Evolutionary conservation across 1,140 invertebrate species (phyloP).

Genomic region (Lepidotrigona ventralis): DNA sequence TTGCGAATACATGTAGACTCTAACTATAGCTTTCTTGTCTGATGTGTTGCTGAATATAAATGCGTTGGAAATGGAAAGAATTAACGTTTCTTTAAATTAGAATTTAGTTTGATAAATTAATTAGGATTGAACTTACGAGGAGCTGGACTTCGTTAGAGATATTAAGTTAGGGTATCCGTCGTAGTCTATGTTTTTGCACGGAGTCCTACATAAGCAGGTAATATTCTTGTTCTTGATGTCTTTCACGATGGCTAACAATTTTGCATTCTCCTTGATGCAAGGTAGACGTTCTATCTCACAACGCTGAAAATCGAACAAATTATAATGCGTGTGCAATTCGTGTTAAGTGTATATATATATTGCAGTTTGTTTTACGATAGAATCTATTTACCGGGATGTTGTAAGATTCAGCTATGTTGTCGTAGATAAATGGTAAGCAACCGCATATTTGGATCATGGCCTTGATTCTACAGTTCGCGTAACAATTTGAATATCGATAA

Average conservation of each 20-base stretch:
- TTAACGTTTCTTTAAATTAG: background rate
- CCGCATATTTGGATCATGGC: slow-evolving; percentile 15
- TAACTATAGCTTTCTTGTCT: background rate
- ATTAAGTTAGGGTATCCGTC: background rate
- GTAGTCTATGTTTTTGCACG: slow-evolving; percentile 35
- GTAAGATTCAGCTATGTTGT: slow-evolving; percentile 7
- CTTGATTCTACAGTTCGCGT: slow-evolving; percentile 35
- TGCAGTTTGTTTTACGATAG: background rate
- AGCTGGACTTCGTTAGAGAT: background rate
- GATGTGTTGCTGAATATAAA: slow-evolving; percentile 15
- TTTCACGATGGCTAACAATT: background rate
- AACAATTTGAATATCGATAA: slow-evolving; percentile 54
- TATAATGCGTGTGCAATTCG: background rate
- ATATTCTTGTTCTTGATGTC: slow-evolving; percentile 2
- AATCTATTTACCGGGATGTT: slow-evolving; percentile 8
- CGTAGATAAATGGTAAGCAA: slow-evolving; percentile 46
- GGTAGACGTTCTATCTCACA: slow-evolving; percentile 9
- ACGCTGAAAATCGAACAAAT: slow-evolving; percentile 22
- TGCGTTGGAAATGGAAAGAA: background rate
- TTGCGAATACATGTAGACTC: slow-evolving; percentile 38
- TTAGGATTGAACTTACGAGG: background rate
- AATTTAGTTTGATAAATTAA: too few species aligned
- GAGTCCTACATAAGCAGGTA: slow-evolving; percentile 34
- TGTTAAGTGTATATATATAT: too few species aligned
- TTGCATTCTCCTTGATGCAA: slow-evolving; percentile 26